Evolutionary conservation across 2,113 vertebrate species (phyloP).

Genomic region (Eubucco bourcierii): DNA sequence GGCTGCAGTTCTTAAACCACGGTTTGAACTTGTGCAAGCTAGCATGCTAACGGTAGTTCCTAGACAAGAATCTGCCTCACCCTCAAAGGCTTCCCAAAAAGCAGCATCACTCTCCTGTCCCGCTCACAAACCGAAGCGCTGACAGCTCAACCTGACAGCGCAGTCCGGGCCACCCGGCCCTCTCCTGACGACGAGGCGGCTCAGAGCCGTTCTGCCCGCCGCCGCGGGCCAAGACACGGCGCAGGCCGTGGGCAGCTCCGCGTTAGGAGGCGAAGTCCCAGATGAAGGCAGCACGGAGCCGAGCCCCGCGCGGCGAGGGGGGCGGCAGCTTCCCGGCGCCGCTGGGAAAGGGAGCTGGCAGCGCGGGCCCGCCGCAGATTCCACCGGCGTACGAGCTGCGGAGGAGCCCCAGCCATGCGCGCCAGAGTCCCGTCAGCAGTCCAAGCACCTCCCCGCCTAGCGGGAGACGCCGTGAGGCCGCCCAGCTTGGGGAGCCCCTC

Average conservation of each 20-base stretch:
- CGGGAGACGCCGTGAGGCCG: background rate
- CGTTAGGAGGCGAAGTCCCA: background rate
- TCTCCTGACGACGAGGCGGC: background rate
- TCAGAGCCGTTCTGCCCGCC: background rate
- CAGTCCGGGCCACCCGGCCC: accelerated
- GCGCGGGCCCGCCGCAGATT: too few relatives aligned
- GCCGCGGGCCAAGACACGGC: background rate
- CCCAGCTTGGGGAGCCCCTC: background rate
- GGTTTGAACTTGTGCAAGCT: accelerated
- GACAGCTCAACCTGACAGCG: too few relatives aligned
- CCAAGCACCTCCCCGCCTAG: background rate
- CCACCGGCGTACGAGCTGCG: background rate
- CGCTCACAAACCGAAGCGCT: accelerated
- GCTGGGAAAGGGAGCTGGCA: background rate
- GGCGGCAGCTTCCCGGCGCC: background rate
- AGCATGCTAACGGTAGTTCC: accelerated
- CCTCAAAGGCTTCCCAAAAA: background rate
- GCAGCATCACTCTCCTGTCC: background rate
- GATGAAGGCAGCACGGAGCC: background rate
- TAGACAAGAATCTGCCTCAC: background rate
- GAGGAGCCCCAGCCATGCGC: background rate
- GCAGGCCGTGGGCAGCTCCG: background rate
- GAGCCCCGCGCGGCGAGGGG: background rate
- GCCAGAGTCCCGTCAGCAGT: background rate
- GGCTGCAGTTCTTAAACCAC: accelerated